These are phyloP conservation scores for Platichthys flesus DNA, from an alignment of 2,113 vertebrate genomes.

Conservation along the genomic window DNA sequence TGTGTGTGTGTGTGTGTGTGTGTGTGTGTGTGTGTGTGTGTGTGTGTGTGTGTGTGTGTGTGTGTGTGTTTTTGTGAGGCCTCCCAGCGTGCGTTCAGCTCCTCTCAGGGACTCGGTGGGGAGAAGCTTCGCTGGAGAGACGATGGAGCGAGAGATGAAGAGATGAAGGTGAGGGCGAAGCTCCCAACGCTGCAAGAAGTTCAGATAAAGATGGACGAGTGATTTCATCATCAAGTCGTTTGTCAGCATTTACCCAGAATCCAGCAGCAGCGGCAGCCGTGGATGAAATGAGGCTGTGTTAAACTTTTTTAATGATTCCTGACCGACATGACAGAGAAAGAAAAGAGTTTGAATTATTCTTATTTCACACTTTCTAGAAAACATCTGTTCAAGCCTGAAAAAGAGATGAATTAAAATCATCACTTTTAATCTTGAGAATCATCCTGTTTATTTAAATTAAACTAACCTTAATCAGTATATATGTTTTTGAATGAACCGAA, in stretches of 20 bases:
- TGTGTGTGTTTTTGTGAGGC: conserved; percentile 15
- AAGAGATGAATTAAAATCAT: too few relatives aligned
- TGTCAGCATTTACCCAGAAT: neutral
- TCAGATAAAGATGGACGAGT: neutral
- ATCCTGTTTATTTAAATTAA: neutral
- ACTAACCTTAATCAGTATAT: neutral
- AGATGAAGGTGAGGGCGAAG: conserved; percentile 43
- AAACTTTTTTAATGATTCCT: neutral
- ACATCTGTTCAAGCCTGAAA: too few relatives aligned
- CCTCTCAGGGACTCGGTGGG: too few relatives aligned
- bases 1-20: conserved; percentile 37
- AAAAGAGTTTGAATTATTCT: too few relatives aligned
- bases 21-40: conserved; percentile 18
- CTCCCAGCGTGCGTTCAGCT: too few relatives aligned
- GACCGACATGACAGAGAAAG: neutral
- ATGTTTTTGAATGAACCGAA: too few relatives aligned
- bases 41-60: conserved; percentile 36
- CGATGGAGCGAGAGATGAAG: conserved; percentile 18
- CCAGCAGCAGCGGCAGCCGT: neutral
- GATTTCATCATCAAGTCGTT: neutral
- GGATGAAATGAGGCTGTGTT: too few relatives aligned
- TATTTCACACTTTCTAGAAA: neutral
- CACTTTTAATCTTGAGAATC: neutral
- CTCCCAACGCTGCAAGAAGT: conserved; percentile 38
- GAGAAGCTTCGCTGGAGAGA: conserved; percentile 1